Conservation (phyloP, 2,888 invertebrate species). For the Heliconius erato region DNA sequence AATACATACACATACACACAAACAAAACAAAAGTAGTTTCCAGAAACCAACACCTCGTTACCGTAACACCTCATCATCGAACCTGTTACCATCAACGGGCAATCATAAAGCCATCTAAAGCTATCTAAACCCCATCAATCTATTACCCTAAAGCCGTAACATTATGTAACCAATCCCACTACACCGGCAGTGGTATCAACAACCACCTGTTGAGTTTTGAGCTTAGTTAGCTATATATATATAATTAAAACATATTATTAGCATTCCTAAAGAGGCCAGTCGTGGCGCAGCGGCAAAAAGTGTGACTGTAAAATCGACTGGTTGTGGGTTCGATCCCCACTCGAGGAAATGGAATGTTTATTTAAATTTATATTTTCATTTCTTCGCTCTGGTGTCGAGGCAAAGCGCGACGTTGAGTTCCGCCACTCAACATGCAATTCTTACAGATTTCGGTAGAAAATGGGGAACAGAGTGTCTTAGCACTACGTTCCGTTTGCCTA, state of each 20-base stretch:
- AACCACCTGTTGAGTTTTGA: conserved; percentile 51
- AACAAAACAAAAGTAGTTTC: neutral
- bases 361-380: too few species aligned
- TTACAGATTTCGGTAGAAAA: too few species aligned
- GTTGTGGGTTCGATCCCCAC: too few species aligned
- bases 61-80: conserved; percentile 8
- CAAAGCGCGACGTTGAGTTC: too few species aligned
- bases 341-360: too few species aligned
- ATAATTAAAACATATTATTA: conserved; percentile 52
- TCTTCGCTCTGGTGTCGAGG: too few species aligned
- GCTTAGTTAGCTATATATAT: conserved; percentile 35
- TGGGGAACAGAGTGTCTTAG: too few species aligned
- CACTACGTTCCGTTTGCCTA: too few species aligned
- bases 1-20: neutral
- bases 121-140: conserved; percentile 29
- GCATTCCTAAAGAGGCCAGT: conserved; percentile 3
- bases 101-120: conserved; percentile 32
- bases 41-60: neutral
- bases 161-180: conserved; percentile 31
- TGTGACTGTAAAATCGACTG: too few species aligned
- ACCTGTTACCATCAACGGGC: neutral
- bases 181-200: conserved; percentile 38
- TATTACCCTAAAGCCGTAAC: conserved; percentile 27
- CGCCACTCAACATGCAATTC: too few species aligned
- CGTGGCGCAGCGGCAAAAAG: too few species aligned